Base-by-base conservation (phyloP, 1,140 invertebrate genomes). In the Ceratina calcarata region DNA sequence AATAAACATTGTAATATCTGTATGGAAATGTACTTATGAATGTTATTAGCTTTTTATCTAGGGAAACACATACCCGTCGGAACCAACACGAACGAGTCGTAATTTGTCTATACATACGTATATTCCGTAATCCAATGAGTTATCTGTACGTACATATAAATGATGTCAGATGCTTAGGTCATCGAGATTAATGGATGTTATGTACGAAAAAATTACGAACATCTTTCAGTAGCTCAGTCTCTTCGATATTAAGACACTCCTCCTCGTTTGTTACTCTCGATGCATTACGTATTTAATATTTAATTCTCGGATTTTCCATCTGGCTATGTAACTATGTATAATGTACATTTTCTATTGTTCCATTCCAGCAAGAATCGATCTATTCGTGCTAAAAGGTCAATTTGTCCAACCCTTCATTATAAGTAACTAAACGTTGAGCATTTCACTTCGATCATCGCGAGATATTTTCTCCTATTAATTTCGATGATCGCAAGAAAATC, bases 111-210 rank as follows among this genome's bases (percentile, higher is more conserved):
- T 45, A 45, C 37, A 45, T 45, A 45, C 37, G 10, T 32, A 32
- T 32, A 32, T 32, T 32, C 37, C 3, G 8, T 45, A 45, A 45
- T 45, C 37, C 37, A 45, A 45, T 45, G 37, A 45, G 37, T 45
- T 45, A 45, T 45, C 37, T 45, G 10, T 45, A 45, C 37, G 37
- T 45, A 45, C 0, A 45, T 69, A 60, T 22, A 49, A 67, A 67
- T 27, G 66, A 51, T 49, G 22, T 67, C 62, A 27, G 20, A 22
- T 49, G 51, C 16, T 60, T 68, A 16, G 18, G 60, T 60, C 66
- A 32, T 61, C 55, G 24, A 69, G 22, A 70, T 51, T 69, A 51
- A 77, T 70, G n/a, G 60, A 51, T 8, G 20, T 53, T 69, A 51
- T 57, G 37, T 18, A 58, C 3, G 61, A 70, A 51, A 53, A 49